phyloP scores from a whole-genome alignment of 2,113 vertebrate genomes.

The Xenopus borealis region DNA sequence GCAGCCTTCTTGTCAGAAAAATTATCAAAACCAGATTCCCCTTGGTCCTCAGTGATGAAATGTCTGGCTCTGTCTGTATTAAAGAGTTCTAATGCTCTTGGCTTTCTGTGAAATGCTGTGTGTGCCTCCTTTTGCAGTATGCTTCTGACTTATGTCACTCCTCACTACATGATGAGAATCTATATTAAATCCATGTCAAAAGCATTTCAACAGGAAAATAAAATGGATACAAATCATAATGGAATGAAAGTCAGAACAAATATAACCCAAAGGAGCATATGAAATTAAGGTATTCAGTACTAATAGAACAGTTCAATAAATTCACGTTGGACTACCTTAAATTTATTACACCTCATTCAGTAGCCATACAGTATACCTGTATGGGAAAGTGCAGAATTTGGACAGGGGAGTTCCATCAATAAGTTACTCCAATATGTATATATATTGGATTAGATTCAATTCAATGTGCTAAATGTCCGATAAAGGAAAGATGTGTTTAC shows the following conservation, averaged over 20 bases:
- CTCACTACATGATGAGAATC: constrained; percentile 51
- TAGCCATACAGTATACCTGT: too few species aligned
- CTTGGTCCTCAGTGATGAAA: constrained; percentile 36
- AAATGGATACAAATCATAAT: constrained; percentile 33
- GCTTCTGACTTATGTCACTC: constrained; percentile 49
- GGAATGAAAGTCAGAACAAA: constrained; percentile 38
- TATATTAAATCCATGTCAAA: constrained; percentile 45
- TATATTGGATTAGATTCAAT: too few species aligned
- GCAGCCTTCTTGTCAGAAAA: constrained; percentile 37
- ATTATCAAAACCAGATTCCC: constrained; percentile 46
- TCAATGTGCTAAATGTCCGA: too few species aligned
- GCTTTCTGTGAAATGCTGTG: constrained; percentile 58
- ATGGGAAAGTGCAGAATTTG: too few species aligned
- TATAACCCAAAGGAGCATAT: constrained; percentile 39
- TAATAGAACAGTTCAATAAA: too few species aligned
- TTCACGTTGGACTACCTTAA: too few species aligned
- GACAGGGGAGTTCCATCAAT: too few species aligned
- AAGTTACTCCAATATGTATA: too few species aligned
- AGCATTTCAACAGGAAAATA: constrained; percentile 44
- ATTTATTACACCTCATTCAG: too few species aligned
- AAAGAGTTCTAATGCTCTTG: constrained; percentile 71
- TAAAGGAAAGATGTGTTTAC: too few species aligned
- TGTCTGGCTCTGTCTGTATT: constrained; percentile 53
- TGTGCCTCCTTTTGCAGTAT: constrained; percentile 50
- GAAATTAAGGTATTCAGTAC: background rate